Percentiles rank a stretch among this genome's conserved stretches.
Evolutionary conservation across 2,888 invertebrate species (phyloP).

Genomic region (Lucinisca nassula): DNA sequence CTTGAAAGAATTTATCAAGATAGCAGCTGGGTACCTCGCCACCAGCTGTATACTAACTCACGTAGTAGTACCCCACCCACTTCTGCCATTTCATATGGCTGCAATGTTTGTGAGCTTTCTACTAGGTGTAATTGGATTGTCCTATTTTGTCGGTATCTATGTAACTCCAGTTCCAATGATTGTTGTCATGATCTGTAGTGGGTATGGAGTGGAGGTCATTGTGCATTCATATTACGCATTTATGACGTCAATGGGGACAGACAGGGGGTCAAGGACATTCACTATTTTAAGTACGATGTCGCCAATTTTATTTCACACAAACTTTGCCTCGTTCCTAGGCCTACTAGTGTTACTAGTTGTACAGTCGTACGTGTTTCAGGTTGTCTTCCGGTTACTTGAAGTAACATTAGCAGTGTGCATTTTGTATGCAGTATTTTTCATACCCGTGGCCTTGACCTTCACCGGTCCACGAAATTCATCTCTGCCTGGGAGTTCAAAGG

Average conservation of each 20-base stretch:
- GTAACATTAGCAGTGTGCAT: conserved; percentile 30
- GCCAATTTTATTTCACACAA: conserved; percentile 48
- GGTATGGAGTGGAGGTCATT: conserved; percentile 39
- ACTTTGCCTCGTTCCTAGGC: conserved; percentile 47
- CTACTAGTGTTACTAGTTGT: conserved; percentile 36
- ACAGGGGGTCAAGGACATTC: conserved; percentile 34
- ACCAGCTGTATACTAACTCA: not conserved
- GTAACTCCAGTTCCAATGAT: conserved; percentile 51
- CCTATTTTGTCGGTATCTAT: conserved; percentile 39
- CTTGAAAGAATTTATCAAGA: conserved; percentile 39
- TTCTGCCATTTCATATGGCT: not conserved
- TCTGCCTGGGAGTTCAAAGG: not conserved
- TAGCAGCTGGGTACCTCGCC: conserved; percentile 40
- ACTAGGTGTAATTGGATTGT: conserved; percentile 33
- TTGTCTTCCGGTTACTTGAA: conserved; percentile 34
- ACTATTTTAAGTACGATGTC: conserved; percentile 40
- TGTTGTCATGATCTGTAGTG: conserved; percentile 18
- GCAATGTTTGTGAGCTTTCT: not conserved
- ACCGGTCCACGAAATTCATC: conserved; percentile 25
- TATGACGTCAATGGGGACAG: conserved; percentile 36
- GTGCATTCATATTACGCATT: conserved; percentile 29
- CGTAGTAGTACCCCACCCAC: not conserved
- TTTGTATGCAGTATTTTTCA: conserved; percentile 35
- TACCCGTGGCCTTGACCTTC: conserved; percentile 29
- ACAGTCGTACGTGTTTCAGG: conserved; percentile 50